These are phyloP conservation scores for Belonocnema kinseyi DNA, from an alignment of 1,140 invertebrate genomes.

Conservation along the genomic window DNA sequence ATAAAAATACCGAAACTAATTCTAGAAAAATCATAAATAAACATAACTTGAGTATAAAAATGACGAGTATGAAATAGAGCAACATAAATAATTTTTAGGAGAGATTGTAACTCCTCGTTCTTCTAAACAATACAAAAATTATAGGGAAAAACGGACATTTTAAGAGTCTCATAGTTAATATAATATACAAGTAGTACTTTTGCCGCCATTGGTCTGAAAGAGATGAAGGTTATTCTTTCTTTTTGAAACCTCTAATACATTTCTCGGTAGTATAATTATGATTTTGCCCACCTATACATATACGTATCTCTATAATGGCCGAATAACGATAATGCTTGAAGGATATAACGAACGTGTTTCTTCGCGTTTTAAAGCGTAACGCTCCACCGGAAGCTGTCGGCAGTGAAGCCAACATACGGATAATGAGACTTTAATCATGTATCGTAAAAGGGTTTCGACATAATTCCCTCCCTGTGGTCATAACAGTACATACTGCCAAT, in stretches of 20 bases:
- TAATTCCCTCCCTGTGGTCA: slow-evolving; percentile 15
- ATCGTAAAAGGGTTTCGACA: slow-evolving; percentile 29
- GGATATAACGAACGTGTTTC: slow-evolving; percentile 28
- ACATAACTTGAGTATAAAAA: too few species aligned
- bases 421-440: slow-evolving; percentile 32
- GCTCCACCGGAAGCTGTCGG: slow-evolving; percentile 9
- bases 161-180: not conserved
- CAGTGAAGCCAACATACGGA: slow-evolving; percentile 26
- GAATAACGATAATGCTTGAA: slow-evolving; percentile 26
- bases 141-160: not conserved
- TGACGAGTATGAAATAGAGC: too few species aligned
- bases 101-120: not conserved
- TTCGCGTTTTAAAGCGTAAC: slow-evolving; percentile 22
- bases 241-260: slow-evolving; percentile 8
- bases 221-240: not conserved
- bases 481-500: slow-evolving; percentile 4
- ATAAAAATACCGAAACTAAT: too few species aligned
- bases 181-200: not conserved
- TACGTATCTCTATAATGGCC: slow-evolving; percentile 10
- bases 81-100: too few species aligned
- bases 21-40: too few species aligned
- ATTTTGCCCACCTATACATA: slow-evolving; percentile 1
- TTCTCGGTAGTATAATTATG: slow-evolving; percentile 20
- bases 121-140: not conserved
- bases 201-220: not conserved